phyloP scores from a whole-genome alignment of 35 echinoderm and acorn worm genomes.

The Lytechinus pictus region DNA sequence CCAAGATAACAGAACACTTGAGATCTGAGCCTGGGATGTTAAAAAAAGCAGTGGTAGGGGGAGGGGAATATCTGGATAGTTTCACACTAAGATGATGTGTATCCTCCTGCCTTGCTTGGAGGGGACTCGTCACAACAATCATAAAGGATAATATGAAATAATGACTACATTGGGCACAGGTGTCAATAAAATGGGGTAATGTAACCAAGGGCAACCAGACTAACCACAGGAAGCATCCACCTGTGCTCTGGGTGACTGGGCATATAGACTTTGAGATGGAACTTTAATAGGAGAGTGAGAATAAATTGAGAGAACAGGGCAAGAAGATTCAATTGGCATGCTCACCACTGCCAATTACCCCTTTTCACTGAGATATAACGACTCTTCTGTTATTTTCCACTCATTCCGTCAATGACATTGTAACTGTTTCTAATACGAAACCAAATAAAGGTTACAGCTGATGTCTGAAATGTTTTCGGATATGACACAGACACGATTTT shows the following conservation, averaged over 20 bases:
- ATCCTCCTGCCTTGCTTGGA: not conserved
- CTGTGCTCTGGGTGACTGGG: constrained; percentile 44
- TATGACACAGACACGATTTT: not conserved
- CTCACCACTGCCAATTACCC: not conserved
- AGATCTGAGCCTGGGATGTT: not conserved
- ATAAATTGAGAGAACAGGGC: not conserved
- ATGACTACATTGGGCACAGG: not conserved
- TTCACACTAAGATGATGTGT: not conserved
- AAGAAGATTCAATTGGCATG: not conserved
- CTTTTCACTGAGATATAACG: not conserved
- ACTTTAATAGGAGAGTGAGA: not conserved
- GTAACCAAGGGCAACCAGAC: constrained; percentile 44
- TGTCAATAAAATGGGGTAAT: constrained; percentile 5
- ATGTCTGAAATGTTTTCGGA: not conserved
- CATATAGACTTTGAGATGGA: not conserved
- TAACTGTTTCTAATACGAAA: not conserved
- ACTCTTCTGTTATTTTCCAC: not conserved
- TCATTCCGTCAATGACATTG: not conserved
- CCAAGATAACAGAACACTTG: not conserved
- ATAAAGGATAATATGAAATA: not conserved
- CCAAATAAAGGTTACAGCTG: not conserved
- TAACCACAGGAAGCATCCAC: constrained; percentile 33
- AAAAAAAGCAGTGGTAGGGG: not conserved
- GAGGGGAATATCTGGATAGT: not conserved
- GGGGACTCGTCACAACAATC: not conserved